Base-by-base conservation (phyloP, 2,797 vertebrate species). In the Poecile montanus region DNA sequence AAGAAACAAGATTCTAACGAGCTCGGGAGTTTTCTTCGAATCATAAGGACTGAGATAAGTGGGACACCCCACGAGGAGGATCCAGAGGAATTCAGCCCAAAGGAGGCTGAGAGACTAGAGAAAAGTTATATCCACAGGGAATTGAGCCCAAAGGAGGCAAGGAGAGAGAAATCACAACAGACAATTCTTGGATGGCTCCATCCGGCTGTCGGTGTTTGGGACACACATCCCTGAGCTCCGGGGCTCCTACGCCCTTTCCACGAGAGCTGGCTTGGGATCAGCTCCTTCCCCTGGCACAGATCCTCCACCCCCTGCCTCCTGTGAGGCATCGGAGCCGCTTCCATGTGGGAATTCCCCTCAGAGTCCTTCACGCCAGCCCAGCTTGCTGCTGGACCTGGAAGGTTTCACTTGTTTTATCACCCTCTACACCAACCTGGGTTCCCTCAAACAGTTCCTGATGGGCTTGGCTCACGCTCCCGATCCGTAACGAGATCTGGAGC, bases 391-490 rank as follows among this genome's bases (percentile, higher is more conserved):
- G 38, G 38, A 40, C 38, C 38, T 40, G 38, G 38, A 40, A 40
- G 38, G 38, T 40, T 40, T 40, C 13, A 13, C 38, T 40, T 40
- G 38, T 40, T 13, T 40, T 40, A 40, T 13, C 38, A 40, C 13
- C 38, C 38, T 40, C 13, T 40, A 40, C 38, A 40, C 38, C 38
- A 40, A 40, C 38, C 13, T 40, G 38, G 38, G 38, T 40, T 40
- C 38, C 32, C 48, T 92, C 83, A 74, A 61, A 81, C 56, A 23
- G 34, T 61, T 58, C 79, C n/a, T 66, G 79, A 81, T 71, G 67
- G 86, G 61, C 62, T 88, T 95, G 89, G 89, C 87, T 90, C 73
- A 27, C 16, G 15, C 66, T 80, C 73, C 71, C 21, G 57, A 85
- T 74, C 89, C 71, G 16, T 88, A 90, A 90, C 25, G 44, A 88